Percentiles rank a stretch among this genome's conserved stretches.
phyloP scores from a whole-genome alignment of 2,113 vertebrate species.

The Ia io region DNA sequence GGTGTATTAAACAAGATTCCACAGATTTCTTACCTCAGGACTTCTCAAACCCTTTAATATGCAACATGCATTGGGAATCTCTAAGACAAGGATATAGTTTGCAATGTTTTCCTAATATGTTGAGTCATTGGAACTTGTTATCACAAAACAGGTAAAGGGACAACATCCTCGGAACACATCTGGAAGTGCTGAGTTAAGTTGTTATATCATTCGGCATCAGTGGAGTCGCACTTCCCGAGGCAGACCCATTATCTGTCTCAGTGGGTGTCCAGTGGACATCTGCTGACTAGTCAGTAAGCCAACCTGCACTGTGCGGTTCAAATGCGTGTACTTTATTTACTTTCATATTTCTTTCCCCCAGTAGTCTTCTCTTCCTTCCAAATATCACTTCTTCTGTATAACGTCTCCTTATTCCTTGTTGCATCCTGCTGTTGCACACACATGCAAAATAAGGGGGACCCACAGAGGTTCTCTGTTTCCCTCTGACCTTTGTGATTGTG shows the following conservation, averaged over 20 bases:
- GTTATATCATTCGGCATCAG: neutral
- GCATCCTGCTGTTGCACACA: neutral
- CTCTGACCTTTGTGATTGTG: neutral
- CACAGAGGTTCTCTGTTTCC: neutral
- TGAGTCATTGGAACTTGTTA: neutral
- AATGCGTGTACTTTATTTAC: neutral
- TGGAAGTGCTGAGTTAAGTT: neutral
- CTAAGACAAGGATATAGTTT: neutral
- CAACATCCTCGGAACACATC: neutral
- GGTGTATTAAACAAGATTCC: neutral
- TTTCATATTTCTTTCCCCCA: neutral
- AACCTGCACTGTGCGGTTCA: neutral
- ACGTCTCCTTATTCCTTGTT: neutral
- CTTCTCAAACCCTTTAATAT: neutral
- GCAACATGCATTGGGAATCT: neutral
- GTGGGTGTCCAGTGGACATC: neutral
- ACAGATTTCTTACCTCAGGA: neutral
- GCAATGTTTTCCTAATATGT: neutral
- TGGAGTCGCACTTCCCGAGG: neutral
- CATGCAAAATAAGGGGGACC: neutral
- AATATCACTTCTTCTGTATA: neutral
- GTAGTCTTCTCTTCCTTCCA: neutral
- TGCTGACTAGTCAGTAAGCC: neutral
- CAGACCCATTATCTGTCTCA: neutral
- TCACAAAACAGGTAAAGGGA: neutral